Conservation (phyloP, 2,888 invertebrate genomes). For the Leistus spinibarbis region DNA sequence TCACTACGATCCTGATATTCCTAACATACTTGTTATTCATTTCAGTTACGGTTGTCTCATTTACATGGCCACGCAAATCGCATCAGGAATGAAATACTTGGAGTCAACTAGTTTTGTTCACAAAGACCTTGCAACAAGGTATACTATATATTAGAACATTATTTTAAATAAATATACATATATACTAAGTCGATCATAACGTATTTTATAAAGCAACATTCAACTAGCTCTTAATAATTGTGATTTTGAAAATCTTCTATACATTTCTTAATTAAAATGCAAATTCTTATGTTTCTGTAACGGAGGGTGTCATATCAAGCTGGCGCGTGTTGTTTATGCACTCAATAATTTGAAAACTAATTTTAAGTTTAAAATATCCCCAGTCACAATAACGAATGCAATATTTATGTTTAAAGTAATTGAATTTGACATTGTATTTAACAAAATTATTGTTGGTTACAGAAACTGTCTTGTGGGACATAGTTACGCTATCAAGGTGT, state of each 20-base stretch:
- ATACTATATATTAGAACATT: conserved; percentile 41
- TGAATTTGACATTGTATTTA: conserved; percentile 37
- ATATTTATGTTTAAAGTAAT: too few relatives aligned
- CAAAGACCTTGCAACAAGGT: conserved; percentile 84
- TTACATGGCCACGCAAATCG: conserved; percentile 86
- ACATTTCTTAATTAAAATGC: conserved; percentile 46
- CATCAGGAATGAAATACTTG: conserved; percentile 89
- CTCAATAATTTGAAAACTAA: conserved; percentile 45
- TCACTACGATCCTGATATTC: conserved; percentile 2
- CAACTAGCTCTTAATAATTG: conserved; percentile 46
- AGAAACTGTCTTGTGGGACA: conserved; percentile 85
- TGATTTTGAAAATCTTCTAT: conserved; percentile 39
- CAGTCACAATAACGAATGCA: not conserved
- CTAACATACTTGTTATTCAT: conserved; percentile 42
- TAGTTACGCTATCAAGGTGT: conserved; percentile 73
- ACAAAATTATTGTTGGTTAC: conserved; percentile 48
- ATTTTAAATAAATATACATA: not conserved
- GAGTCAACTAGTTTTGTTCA: conserved; percentile 85
- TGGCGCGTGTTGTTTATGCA: conserved; percentile 47
- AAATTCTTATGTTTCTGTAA: conserved; percentile 9
- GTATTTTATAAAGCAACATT: conserved; percentile 47
- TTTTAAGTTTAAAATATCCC: conserved; percentile 8
- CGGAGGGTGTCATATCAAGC: conserved; percentile 43
- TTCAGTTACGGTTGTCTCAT: conserved; percentile 82
- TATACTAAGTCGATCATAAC: too few relatives aligned